Conservation (phyloP, 2,113 vertebrate genomes). For the Macrotis lagotis region DNA sequence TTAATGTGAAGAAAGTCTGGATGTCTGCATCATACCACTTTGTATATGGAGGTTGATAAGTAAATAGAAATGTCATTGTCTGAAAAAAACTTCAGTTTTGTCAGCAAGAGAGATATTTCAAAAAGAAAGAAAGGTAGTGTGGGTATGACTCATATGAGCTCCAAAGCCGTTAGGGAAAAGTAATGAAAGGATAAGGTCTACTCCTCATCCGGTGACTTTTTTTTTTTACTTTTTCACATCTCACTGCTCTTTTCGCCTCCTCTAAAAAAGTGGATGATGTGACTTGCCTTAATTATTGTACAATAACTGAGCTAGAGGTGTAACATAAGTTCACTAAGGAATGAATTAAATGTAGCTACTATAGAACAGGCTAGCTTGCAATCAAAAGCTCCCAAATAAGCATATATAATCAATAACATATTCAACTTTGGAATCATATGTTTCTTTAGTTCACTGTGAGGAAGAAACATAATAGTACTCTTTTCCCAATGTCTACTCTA, state of each 20-base stretch:
- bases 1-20: background rate
- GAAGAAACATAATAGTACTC: background rate
- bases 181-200: background rate
- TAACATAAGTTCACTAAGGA: background rate
- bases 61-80: background rate
- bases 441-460: background rate
- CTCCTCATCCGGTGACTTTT: background rate
- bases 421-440: background rate
- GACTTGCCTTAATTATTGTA: background rate
- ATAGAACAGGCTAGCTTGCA: background rate
- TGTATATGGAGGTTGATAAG: background rate
- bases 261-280: background rate
- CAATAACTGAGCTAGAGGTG: background rate
- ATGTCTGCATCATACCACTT: background rate
- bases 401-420: background rate
- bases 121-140: background rate
- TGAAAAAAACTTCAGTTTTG: constrained; percentile 29
- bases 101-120: background rate
- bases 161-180: background rate
- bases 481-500: background rate
- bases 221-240: background rate
- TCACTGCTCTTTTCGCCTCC: background rate
- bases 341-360: background rate
- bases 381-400: background rate
- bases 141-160: background rate